Evolutionary conservation across 2,888 invertebrate genomes (phyloP).

Genomic region (Meloe dianella): DNA sequence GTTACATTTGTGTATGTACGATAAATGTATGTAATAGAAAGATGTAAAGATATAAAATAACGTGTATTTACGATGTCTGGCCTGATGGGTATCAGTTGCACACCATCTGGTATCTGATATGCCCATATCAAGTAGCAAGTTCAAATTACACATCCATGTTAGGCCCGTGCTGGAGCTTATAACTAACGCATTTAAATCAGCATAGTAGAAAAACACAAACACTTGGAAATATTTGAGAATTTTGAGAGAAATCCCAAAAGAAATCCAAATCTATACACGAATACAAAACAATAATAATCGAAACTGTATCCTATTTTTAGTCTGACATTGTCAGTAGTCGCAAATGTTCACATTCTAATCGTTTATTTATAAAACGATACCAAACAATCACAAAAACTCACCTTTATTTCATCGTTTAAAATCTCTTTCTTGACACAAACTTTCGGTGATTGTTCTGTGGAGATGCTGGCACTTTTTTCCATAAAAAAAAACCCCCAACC

Average conservation of each 20-base stretch:
- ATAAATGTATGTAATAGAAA: constrained; percentile 27
- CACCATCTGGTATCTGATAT: constrained; percentile 58
- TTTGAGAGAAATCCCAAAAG: neutral
- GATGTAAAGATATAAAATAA: constrained; percentile 47
- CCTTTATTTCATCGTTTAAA: constrained; percentile 78
- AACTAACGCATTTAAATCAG: constrained; percentile 15
- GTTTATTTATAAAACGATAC: neutral
- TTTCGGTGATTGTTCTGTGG: constrained; percentile 40
- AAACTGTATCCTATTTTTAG: constrained; percentile 26
- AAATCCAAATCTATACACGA: neutral
- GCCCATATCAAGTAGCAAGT: constrained; percentile 50
- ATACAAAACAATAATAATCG: neutral
- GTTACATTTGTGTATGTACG: no score
- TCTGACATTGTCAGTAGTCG: constrained; percentile 20
- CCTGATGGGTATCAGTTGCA: constrained; percentile 58
- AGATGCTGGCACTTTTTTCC: constrained; percentile 45
- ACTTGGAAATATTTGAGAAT: no score
- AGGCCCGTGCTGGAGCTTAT: constrained; percentile 48
- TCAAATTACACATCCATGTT: constrained; percentile 51
- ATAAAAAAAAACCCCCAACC: no score
- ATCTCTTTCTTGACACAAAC: constrained; percentile 68
- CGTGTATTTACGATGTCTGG: constrained; percentile 50
- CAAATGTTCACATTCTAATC: neutral
- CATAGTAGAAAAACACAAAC: no score
- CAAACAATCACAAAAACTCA: no score